Conservation (phyloP, 2,797 vertebrate species). For the Tapirus indicus region DNA sequence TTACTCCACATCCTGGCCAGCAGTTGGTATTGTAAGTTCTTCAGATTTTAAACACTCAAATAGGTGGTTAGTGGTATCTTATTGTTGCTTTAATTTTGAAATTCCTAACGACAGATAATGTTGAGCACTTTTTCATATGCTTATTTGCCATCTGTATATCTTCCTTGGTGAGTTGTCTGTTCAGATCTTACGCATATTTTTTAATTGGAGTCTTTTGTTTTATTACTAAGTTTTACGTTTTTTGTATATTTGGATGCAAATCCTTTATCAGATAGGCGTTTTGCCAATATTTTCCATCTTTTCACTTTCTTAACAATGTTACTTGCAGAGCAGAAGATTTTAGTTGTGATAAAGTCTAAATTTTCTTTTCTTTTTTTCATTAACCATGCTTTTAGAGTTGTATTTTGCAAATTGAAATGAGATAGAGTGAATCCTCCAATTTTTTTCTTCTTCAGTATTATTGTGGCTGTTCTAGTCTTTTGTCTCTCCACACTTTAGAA, state of each 20-base stretch:
- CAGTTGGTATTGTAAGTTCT: not conserved
- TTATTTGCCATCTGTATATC: not conserved
- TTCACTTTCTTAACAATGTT: not conserved
- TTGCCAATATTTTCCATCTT: not conserved
- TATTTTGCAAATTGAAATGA: not conserved
- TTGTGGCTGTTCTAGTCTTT: not conserved
- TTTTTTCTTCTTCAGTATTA: not conserved
- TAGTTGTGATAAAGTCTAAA: not conserved
- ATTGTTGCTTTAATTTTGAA: not conserved
- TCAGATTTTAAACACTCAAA: not conserved
- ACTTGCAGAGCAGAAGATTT: not conserved
- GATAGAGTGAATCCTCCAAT: not conserved
- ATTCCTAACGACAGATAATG: not conserved
- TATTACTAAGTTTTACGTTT: not conserved
- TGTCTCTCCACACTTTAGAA: not conserved
- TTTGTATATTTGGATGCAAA: not conserved
- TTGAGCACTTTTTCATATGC: not conserved
- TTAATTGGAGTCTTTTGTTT: not conserved
- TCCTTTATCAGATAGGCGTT: not conserved
- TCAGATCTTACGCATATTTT: not conserved
- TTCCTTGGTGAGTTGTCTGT: not conserved
- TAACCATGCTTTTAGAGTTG: not conserved
- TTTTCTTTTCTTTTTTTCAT: not conserved
- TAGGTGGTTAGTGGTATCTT: not conserved
- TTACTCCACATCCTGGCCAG: not conserved